phyloP scores from a whole-genome alignment of 2,888 invertebrate genomes.

The Acronicta leporina region DNA sequence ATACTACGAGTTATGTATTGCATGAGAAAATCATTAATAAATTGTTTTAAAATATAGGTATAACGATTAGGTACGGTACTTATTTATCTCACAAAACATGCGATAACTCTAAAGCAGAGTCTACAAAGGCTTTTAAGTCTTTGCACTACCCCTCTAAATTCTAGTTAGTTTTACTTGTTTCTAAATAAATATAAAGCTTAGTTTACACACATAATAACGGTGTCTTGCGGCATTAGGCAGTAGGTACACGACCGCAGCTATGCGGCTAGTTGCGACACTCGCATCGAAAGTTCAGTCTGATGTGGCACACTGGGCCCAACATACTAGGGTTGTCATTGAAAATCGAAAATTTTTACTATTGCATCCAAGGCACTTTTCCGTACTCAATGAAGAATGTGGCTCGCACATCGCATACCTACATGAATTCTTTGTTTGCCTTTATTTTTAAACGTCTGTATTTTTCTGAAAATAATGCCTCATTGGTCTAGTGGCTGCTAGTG shows the following conservation, averaged over 20 bases:
- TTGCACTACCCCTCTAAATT: background rate
- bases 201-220: slow-evolving; percentile 22
- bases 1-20: too few species aligned
- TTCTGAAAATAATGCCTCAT: background rate
- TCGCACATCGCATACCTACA: background rate
- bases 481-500: background rate
- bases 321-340: slow-evolving; percentile 2
- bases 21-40: too few species aligned
- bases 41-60: too few species aligned
- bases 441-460: too few species aligned
- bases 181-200: slow-evolving; percentile 15
- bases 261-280: slow-evolving; percentile 66
- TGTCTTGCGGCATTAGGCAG: slow-evolving; percentile 58
- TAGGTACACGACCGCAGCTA: slow-evolving; percentile 55
- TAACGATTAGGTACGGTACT: too few species aligned
- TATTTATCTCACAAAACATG: too few species aligned
- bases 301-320: slow-evolving; percentile 55
- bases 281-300: slow-evolving; percentile 65
- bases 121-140: background rate
- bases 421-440: too few species aligned
- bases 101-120: background rate
- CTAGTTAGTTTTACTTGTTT: background rate
- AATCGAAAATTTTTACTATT: background rate
- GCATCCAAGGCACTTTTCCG: too few species aligned
- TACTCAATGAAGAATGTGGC: background rate